Percentiles rank a stretch among this genome's conserved stretches.
Evolutionary conservation across 2,797 vertebrate species (phyloP).

Genomic region (Oryzias dopingdopingensis): DNA sequence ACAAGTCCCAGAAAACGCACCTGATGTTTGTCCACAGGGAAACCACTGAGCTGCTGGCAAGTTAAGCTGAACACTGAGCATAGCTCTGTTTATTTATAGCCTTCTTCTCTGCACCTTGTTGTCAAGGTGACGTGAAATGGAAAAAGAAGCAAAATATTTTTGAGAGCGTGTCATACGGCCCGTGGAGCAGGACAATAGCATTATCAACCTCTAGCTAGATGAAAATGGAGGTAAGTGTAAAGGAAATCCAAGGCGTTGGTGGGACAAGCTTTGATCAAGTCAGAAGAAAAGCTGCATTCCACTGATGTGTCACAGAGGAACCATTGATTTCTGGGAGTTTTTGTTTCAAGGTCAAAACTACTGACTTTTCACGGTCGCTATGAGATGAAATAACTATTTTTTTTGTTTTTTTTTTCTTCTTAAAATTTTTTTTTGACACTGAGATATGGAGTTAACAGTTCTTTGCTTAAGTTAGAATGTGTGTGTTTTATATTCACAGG

Average conservation of each 20-base stretch:
- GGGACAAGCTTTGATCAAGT: conserved; percentile 4
- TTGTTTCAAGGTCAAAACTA: conserved; percentile 3
- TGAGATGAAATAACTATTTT: conserved; percentile 1
- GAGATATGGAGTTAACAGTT: too few species aligned
- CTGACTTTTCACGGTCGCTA: conserved; percentile 1
- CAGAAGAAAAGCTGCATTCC: too few species aligned
- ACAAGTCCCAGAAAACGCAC: conserved; percentile 1
- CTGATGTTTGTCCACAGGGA: conserved; percentile 8
- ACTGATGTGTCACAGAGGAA: too few species aligned
- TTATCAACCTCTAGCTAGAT: background rate
- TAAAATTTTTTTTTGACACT: too few species aligned
- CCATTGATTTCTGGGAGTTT: background rate
- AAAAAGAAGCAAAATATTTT: background rate
- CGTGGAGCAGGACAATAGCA: background rate
- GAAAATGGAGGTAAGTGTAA: background rate
- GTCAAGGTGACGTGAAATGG: conserved; percentile 19
- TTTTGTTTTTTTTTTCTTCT: too few species aligned
- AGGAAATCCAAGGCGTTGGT: background rate
- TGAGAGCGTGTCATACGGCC: background rate
- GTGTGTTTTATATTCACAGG: background rate
- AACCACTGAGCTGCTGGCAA: conserved; percentile 9
- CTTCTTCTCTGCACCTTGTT: conserved; percentile 6
- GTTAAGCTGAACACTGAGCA: conserved; percentile 10
- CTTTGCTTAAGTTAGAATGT: too few species aligned
- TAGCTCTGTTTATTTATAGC: background rate